Base-by-base conservation (phyloP, 1,140 invertebrate species). In the Choristoneura fumiferana region DNA sequence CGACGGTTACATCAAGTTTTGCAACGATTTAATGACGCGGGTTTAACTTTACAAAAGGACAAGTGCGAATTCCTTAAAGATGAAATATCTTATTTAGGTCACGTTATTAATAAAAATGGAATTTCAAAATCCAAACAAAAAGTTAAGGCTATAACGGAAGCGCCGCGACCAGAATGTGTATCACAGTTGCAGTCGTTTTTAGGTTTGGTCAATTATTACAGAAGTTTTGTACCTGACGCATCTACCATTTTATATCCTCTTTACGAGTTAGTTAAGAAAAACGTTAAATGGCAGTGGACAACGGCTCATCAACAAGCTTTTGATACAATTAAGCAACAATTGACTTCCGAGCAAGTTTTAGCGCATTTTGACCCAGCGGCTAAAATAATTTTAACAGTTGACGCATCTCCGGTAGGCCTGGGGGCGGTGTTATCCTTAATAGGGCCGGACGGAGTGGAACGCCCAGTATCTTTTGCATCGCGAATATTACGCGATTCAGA, bases 391-490 rank as follows among this genome's bases (percentile, higher is more conserved):
- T 15, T 58, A 9, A 58, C 56, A 5, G 40, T 45, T 15, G 56
- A 57, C 12, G 56, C 56, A 1, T 40, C 29, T 4, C 22, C 56
- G 1, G 14, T 38, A 8, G 56, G 38, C 2, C 29, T 57, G 0
- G 77, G 75, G 12, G 76, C 86, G 1, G 55, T 91, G 0, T 73
- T 71, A 5, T 90, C 92, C 56, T 61, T 58, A 33, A 33, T 71
- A 29, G 8, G 57, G 29, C 1, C 29, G 8, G 69, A 87, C 65
- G 75, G 64, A 15, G 22, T 37, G 0, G 83, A 87, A 65, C 57
- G 61, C 58, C 84, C 85, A 1, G 80, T 91, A 22, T 75, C 76
- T 9, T 91, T 81, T 69, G 80, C 84, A 4, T 89, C 81, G 0
- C 34, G 84, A 55, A 77, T 76, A 1, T 57, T 92, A n/a, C 71